Conservation (phyloP, 2,797 vertebrate genomes). For the Falco novaeseelandiae region DNA sequence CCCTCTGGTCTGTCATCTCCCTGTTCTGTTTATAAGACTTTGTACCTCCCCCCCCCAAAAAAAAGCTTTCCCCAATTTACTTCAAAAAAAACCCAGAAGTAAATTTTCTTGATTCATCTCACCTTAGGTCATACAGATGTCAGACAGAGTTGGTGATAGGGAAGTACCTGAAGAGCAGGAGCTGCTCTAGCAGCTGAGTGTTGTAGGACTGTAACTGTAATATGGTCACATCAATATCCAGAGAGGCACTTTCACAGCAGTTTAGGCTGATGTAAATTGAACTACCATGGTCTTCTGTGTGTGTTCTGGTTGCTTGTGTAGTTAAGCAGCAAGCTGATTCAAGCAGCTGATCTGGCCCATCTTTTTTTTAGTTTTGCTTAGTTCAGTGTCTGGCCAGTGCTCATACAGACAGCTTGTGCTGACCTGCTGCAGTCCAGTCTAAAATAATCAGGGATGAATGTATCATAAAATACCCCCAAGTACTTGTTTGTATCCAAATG, state of each 20-base stretch:
- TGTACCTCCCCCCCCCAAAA: too few relatives aligned
- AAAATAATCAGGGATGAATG: neutral
- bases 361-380: too few relatives aligned
- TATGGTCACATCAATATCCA: neutral
- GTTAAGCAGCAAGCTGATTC: neutral
- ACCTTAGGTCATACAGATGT: neutral
- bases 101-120: neutral
- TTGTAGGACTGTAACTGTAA: neutral
- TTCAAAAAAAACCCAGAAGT: neutral
- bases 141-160: neutral
- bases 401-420: neutral
- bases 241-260: neutral
- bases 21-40: neutral
- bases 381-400: neutral
- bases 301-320: neutral
- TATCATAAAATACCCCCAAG: neutral
- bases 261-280: neutral
- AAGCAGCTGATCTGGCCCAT: neutral
- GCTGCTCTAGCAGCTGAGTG: neutral
- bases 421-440: neutral
- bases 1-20: neutral
- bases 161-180: neutral
- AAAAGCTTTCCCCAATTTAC: neutral
- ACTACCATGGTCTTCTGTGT: rapidly evolving
- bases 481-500: neutral